Percentiles rank a stretch among this genome's conserved stretches.
Conservation (phyloP, 2,888 invertebrate species). For the Drosophila parthenogenetica region DNA sequence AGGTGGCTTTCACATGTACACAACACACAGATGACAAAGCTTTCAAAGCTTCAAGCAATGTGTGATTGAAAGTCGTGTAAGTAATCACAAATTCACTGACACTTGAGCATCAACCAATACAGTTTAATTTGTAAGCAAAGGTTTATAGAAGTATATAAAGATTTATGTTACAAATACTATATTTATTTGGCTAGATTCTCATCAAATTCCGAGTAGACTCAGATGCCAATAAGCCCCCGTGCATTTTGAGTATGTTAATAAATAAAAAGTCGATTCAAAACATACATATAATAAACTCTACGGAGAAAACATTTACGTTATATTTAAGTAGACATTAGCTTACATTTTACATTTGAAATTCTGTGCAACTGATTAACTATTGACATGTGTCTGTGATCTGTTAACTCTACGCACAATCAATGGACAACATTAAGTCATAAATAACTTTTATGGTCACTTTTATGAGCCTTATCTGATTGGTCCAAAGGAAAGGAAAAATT, state of each 20-base stretch:
- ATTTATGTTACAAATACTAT: no score
- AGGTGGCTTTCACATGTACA: neutral
- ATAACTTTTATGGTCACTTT: slow-evolving; percentile 70
- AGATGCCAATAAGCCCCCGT: neutral
- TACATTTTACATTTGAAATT: slow-evolving; percentile 9
- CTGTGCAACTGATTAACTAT: slow-evolving; percentile 51
- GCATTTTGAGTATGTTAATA: neutral
- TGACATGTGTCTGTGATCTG: slow-evolving; percentile 64
- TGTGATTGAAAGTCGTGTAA: neutral
- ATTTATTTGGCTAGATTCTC: no score
- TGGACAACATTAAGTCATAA: slow-evolving; percentile 60
- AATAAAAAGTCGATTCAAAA: neutral
- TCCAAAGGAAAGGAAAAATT: slow-evolving; percentile 11
- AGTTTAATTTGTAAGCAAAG: no score
- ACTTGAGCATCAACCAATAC: no score
- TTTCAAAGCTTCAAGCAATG: neutral
- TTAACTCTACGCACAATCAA: slow-evolving; percentile 58
- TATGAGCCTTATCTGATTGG: slow-evolving; percentile 66
- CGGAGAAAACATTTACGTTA: slow-evolving; percentile 19
- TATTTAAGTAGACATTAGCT: neutral
- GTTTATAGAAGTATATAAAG: no score
- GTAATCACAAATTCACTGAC: no score
- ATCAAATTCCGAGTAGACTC: neutral
- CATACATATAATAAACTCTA: slow-evolving; percentile 2
- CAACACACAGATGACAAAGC: slow-evolving; percentile 1